Percentiles rank a stretch among this genome's conserved stretches.
Evolutionary conservation across 2,888 invertebrate genomes (phyloP).

Genomic region (Druceiella hillmani): DNA sequence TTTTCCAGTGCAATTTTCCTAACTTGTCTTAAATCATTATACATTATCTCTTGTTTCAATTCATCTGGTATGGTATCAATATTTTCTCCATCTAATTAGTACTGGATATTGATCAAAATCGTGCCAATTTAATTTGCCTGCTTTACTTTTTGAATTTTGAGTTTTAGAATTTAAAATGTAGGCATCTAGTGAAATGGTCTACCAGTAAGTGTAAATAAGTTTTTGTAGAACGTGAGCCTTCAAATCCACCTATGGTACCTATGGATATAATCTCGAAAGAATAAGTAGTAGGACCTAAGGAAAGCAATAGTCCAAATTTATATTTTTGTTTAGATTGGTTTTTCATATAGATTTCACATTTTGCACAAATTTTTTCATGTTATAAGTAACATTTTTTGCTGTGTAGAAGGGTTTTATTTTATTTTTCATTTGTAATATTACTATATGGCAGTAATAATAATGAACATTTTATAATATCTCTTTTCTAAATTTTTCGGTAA

Average conservation of each 20-base stretch:
- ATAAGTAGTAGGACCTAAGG: constrained; percentile 21
- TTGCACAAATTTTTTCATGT: constrained; percentile 17
- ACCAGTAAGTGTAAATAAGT: constrained; percentile 24
- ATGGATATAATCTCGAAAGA: constrained; percentile 23
- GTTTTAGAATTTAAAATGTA: too few species aligned
- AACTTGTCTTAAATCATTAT: too few species aligned
- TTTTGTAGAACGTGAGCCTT: constrained; percentile 24
- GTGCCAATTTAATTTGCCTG: constrained; percentile 7
- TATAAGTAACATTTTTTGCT: constrained; percentile 18
- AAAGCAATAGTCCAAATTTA: constrained; percentile 24
- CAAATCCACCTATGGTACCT: constrained; percentile 24
- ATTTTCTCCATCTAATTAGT: constrained; percentile 25
- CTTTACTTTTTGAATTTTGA: constrained; percentile 5
- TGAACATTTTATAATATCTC: constrained; percentile 21
- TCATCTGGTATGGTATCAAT: too few species aligned
- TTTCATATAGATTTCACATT: constrained; percentile 12
- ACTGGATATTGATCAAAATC: constrained; percentile 26
- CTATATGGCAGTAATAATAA: constrained; percentile 21
- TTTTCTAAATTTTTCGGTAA: constrained; percentile 23
- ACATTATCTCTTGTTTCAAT: too few species aligned
- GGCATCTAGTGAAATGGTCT: constrained; percentile 23
- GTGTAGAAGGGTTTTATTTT: constrained; percentile 19
- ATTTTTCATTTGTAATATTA: constrained; percentile 18
- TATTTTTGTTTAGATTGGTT: constrained; percentile 21
- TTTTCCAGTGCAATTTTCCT: too few species aligned